Conservation (phyloP, 2,888 invertebrate genomes). For the Polyploca ridens region DNA sequence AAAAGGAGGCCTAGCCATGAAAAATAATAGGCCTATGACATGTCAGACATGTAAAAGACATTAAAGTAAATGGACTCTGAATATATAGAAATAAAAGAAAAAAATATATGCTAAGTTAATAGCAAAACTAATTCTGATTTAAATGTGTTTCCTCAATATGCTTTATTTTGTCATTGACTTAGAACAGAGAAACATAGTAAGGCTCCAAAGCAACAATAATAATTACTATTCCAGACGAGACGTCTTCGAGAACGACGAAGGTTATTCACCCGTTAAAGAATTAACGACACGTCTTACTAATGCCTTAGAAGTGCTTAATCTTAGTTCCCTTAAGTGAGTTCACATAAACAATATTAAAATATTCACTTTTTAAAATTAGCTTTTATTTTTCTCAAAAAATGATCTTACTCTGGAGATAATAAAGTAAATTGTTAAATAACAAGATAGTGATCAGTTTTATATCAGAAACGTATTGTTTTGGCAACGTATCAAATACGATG, state of each 20-base stretch:
- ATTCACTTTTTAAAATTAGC: slow-evolving; percentile 30
- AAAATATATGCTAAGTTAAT: not conserved
- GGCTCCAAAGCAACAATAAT: slow-evolving; percentile 61
- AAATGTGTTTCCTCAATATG: slow-evolving; percentile 22
- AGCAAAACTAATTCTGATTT: not conserved
- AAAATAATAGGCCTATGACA: no score
- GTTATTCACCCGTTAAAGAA: slow-evolving; percentile 75
- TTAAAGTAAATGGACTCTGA: no score
- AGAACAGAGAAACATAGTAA: slow-evolving; percentile 48
- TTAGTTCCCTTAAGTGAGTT: slow-evolving; percentile 54
- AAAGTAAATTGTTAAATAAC: slow-evolving; percentile 15
- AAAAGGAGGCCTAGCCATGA: no score
- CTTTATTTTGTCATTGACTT: slow-evolving; percentile 46
- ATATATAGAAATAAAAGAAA: no score
- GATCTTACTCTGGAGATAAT: slow-evolving; percentile 12
- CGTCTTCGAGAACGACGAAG: slow-evolving; percentile 60
- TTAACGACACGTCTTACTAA: slow-evolving; percentile 69
- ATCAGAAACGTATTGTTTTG: slow-evolving; percentile 23
- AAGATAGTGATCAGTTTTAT: slow-evolving; percentile 18
- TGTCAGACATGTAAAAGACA: no score
- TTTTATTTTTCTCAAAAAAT: slow-evolving; percentile 23
- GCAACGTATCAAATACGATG: slow-evolving; percentile 27
- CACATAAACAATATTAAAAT: slow-evolving; percentile 55
- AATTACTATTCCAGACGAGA: slow-evolving; percentile 78
- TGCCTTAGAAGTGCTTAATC: slow-evolving; percentile 65